Conservation (phyloP, 2,888 invertebrate genomes). For the Cabera pusaria region DNA sequence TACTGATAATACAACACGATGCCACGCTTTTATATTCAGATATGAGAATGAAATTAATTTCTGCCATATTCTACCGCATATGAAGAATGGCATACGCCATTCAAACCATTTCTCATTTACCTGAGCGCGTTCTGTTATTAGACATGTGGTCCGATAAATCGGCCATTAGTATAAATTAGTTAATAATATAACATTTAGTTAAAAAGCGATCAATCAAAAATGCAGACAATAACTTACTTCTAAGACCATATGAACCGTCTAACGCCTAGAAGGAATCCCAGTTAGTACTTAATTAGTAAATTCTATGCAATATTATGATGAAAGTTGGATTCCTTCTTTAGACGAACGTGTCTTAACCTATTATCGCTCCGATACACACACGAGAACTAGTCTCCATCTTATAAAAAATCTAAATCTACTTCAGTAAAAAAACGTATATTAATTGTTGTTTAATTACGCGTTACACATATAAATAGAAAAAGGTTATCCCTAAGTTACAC, state of each 20-base stretch:
- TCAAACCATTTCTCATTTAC: constrained; percentile 15
- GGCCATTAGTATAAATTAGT: constrained; percentile 24
- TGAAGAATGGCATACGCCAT: constrained; percentile 5
- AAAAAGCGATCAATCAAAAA: constrained; percentile 63
- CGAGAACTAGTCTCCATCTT: constrained; percentile 65
- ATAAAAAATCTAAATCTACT: constrained; percentile 80
- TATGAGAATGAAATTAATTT: constrained; percentile 25
- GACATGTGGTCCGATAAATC: constrained; percentile 22
- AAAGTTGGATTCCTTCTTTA: constrained; percentile 53
- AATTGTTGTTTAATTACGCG: constrained; percentile 72
- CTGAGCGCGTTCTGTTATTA: no score
- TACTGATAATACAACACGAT: constrained; percentile 33
- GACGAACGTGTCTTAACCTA: constrained; percentile 63
- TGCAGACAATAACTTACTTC: constrained; percentile 56
- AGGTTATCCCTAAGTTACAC: constrained; percentile 75
- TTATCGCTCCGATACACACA: constrained; percentile 83
- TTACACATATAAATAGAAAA: constrained; percentile 74
- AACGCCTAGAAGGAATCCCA: constrained; percentile 57
- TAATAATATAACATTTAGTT: constrained; percentile 39
- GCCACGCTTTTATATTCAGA: constrained; percentile 13
- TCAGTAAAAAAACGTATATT: constrained; percentile 77
- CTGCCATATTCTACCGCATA: constrained; percentile 18
- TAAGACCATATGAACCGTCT: constrained; percentile 52
- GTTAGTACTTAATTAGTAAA: constrained; percentile 32
- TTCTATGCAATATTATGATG: constrained; percentile 28